These are phyloP conservation scores for Deroptyus accipitrinus DNA, from an alignment of 2,113 vertebrate species.

Conservation along the genomic window DNA sequence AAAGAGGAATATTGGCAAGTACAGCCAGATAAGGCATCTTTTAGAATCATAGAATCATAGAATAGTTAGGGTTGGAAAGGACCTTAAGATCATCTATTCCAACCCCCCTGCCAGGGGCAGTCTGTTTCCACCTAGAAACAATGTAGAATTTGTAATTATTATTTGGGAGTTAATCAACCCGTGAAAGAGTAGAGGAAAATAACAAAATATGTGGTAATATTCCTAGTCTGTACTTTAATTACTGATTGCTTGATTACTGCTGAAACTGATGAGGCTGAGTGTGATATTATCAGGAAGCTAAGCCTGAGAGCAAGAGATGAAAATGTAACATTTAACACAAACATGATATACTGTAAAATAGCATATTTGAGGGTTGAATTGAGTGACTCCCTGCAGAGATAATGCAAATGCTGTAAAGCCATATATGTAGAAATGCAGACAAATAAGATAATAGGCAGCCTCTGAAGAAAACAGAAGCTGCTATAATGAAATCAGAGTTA, in stretches of 20 bases:
- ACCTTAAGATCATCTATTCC: no score
- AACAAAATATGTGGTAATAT: not conserved
- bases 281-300: constrained; percentile 9
- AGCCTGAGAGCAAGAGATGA: constrained; percentile 4
- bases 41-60: not conserved
- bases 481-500: not conserved
- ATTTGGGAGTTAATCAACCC: constrained; percentile 8
- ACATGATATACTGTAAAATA: not conserved
- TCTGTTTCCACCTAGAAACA: not conserved
- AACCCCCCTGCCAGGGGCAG: no score
- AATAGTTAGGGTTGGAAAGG: no score
- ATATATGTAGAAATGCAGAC: not conserved
- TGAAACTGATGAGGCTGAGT: constrained; percentile 27
- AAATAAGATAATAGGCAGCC: not conserved
- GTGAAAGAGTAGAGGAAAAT: not conserved
- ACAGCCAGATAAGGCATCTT: not conserved
- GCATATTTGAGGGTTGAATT: not conserved
- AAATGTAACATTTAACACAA: constrained; percentile 5
- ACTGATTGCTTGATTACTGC: constrained; percentile 34
- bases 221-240: constrained; percentile 32
- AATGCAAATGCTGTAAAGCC: not conserved
- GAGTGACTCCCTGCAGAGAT: not conserved
- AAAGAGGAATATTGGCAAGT: not conserved
- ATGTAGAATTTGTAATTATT: not conserved
- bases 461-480: not conserved